Percentiles rank a stretch among this genome's conserved stretches.
phyloP scores from a whole-genome alignment of 2,797 vertebrate genomes.

The Morus bassanus region DNA sequence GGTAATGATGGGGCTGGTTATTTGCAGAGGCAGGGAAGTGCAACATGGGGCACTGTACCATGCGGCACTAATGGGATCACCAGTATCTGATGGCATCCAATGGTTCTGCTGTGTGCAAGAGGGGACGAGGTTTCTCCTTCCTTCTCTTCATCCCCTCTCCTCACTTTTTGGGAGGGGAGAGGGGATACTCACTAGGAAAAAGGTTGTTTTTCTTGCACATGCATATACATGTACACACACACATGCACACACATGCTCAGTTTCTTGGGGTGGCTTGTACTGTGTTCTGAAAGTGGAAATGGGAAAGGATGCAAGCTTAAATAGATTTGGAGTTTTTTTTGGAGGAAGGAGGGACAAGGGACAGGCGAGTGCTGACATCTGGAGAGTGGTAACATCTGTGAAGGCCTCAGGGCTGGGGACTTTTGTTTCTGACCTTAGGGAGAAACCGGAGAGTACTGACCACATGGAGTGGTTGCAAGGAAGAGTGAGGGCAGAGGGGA shows the following conservation, averaged over 20 bases:
- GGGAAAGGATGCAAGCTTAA: background rate
- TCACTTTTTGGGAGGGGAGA: background rate
- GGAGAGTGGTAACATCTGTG: constrained; percentile 5
- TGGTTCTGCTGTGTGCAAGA: background rate
- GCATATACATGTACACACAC: accelerated
- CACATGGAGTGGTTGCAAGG: constrained; percentile 27
- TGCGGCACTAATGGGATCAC: background rate
- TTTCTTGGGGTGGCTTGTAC: background rate
- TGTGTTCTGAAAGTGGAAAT: background rate
- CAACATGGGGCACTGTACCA: background rate
- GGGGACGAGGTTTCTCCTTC: background rate
- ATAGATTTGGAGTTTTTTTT: accelerated
- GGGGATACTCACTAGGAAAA: background rate
- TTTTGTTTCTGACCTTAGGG: constrained; percentile 52
- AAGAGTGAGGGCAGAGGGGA: constrained; percentile 54
- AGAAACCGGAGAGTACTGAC: constrained; percentile 51
- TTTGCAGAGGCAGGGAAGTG: too few relatives aligned
- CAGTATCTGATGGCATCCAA: background rate
- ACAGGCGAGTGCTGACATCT: background rate
- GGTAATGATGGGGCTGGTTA: background rate
- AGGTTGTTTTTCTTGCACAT: background rate
- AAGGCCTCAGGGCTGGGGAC: background rate
- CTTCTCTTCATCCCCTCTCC: background rate
- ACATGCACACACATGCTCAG: accelerated
- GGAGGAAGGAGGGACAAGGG: background rate